These are phyloP conservation scores for Emydoidea blandingii DNA, from an alignment of 2,797 vertebrate species.

Conservation along the genomic window DNA sequence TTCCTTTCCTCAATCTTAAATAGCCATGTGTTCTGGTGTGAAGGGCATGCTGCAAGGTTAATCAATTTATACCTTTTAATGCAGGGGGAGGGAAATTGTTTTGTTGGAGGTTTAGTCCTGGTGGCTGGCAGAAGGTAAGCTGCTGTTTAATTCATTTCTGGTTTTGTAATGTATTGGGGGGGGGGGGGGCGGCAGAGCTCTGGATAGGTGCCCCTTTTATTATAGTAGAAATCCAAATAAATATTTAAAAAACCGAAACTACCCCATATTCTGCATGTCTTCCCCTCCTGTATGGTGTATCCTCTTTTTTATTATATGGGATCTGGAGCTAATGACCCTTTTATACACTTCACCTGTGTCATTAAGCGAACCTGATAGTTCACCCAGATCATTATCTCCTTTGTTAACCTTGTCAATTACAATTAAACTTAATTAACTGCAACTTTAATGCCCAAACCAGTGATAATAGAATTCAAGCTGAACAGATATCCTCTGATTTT, in stretches of 20 bases:
- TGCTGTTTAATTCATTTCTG: neutral
- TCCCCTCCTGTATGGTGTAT: neutral
- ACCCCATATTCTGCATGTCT: neutral
- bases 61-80: neutral
- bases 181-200: neutral
- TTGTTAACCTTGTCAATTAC: constrained; percentile 24
- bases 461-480: neutral
- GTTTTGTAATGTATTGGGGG: neutral
- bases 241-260: neutral
- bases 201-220: neutral
- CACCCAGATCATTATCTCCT: neutral
- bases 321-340: neutral
- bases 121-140: neutral
- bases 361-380: neutral
- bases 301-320: neutral
- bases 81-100: neutral
- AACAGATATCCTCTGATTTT: neutral
- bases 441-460: neutral
- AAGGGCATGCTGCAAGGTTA: neutral
- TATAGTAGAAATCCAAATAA: neutral
- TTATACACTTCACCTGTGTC: neutral
- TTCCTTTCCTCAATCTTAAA: neutral
- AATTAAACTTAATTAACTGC: neutral
- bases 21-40: neutral
- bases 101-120: neutral